These are phyloP conservation scores for Corythornis cristatus DNA, from an alignment of 2,113 vertebrate genomes.

Conservation along the genomic window DNA sequence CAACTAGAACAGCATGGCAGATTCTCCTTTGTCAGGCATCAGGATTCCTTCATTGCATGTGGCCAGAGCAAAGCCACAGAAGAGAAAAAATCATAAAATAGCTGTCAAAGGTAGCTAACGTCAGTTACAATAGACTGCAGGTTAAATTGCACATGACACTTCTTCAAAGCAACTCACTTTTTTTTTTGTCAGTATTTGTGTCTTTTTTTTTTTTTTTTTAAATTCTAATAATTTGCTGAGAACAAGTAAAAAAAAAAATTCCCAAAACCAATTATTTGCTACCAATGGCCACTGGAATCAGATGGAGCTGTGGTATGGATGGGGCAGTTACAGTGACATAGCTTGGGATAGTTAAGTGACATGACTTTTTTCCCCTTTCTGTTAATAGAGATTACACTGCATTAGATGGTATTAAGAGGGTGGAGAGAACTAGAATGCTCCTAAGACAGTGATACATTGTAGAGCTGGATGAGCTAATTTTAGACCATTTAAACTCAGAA, in stretches of 20 bases:
- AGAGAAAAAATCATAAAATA: background rate
- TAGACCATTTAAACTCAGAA: constrained; percentile 49
- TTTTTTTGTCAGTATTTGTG: background rate
- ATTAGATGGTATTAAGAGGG: constrained; percentile 16
- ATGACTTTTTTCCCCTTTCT: background rate
- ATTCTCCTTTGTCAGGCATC: background rate
- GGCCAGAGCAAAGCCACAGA: background rate
- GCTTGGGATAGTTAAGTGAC: background rate
- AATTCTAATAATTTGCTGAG: constrained; percentile 1
- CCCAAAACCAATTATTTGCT: background rate
- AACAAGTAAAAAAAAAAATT: background rate
- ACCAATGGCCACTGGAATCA: background rate
- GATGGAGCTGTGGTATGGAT: background rate
- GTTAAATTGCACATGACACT: background rate
- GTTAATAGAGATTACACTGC: background rate
- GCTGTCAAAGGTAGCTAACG: background rate
- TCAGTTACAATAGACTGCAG: background rate
- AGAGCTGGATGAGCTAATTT: constrained; percentile 18
- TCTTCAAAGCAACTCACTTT: background rate
- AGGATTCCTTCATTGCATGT: background rate
- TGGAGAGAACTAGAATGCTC: background rate
- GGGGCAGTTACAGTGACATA: background rate
- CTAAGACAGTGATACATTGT: constrained; percentile 32
- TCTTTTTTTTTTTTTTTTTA: background rate
- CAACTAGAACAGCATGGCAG: background rate